phyloP scores from a whole-genome alignment of 2,888 invertebrate genomes.

The Girardia tigrina region DNA sequence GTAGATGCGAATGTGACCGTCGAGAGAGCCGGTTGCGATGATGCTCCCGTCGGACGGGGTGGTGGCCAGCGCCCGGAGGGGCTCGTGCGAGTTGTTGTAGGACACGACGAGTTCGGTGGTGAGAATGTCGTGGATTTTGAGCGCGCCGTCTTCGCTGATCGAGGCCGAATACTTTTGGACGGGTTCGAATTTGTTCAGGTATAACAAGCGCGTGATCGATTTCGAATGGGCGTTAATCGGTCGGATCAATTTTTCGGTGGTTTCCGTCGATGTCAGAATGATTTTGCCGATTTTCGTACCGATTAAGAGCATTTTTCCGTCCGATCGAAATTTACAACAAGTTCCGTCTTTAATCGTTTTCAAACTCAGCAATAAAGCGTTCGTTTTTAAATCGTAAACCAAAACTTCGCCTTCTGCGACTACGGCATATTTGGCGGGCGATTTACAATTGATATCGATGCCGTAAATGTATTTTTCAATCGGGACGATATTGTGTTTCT shows the following conservation, averaged over 20 bases:
- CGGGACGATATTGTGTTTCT: not conserved
- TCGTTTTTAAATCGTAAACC: not conserved
- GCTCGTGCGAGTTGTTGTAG: not conserved
- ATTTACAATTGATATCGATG: not conserved
- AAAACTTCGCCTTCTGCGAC: not conserved
- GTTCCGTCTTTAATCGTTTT: not conserved
- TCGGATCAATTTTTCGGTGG: not conserved
- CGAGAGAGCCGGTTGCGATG: not conserved
- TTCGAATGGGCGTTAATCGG: not conserved
- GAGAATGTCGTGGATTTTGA: not conserved
- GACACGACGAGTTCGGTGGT: not conserved
- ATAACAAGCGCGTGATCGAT: not conserved
- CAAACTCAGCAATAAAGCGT: not conserved
- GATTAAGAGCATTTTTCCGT: not conserved
- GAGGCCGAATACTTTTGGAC: not conserved
- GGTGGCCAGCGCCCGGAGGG: not conserved
- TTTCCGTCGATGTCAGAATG: not conserved
- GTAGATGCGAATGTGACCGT: not conserved
- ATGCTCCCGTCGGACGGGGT: not conserved
- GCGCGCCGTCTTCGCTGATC: not conserved
- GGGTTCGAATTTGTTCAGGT: not conserved
- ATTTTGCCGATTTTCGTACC: not conserved
- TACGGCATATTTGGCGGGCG: not conserved
- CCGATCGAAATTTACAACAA: not conserved
- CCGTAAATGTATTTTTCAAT: not conserved